Evolutionary conservation across 2,113 vertebrate genomes (phyloP).

Genomic region (Trachemys scripta): DNA sequence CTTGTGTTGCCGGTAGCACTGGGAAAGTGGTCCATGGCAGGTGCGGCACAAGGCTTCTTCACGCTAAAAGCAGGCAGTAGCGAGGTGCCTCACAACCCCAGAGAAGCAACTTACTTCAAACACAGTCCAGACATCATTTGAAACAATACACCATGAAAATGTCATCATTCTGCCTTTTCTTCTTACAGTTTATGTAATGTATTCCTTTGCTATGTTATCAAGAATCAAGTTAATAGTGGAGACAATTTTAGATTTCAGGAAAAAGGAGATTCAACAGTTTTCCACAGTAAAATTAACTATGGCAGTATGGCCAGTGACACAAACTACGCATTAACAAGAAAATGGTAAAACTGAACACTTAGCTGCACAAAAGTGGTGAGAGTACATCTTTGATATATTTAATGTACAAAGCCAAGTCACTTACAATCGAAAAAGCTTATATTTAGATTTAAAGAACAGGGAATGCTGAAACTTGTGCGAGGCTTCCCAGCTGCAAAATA

Average conservation of each 20-base stretch:
- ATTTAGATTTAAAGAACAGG: not conserved
- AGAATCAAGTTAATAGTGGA: not conserved
- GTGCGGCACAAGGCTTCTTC: not conserved
- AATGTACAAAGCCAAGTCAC: slow-evolving; percentile 31
- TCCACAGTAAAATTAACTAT: not conserved
- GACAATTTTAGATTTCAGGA: not conserved
- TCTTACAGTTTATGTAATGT: not conserved
- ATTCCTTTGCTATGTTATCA: not conserved
- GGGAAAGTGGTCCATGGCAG: not conserved
- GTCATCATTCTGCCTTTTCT: not conserved
- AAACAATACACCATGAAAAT: rapidly evolving
- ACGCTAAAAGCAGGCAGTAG: not conserved
- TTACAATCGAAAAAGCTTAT: slow-evolving; percentile 30
- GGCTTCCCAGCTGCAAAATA: not conserved
- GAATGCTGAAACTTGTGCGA: slow-evolving; percentile 4
- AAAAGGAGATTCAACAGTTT: not conserved
- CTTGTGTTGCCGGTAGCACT: not conserved
- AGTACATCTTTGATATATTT: slow-evolving; percentile 21
- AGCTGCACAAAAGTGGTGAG: slow-evolving; percentile 15
- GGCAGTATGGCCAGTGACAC: not conserved
- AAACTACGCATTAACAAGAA: slow-evolving; percentile 16
- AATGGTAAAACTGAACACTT: slow-evolving; percentile 38
- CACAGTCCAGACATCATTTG: not conserved
- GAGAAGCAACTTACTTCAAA: not conserved
- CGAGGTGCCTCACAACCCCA: not conserved